Conservation (phyloP, 2,113 vertebrate species). For the Stictonetta naevosa region DNA sequence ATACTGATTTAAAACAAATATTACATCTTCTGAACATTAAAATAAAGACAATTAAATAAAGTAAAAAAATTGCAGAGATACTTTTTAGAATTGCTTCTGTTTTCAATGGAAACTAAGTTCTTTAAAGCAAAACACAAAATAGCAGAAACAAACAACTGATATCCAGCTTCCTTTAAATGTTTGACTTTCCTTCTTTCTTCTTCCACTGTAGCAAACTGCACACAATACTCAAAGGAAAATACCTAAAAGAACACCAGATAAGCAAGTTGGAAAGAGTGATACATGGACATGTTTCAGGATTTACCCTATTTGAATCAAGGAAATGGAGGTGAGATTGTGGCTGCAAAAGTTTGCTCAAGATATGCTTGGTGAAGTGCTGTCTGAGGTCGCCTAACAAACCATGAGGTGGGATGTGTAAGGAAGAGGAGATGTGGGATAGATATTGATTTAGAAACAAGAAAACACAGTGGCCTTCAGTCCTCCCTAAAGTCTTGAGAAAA, state of each 20-base stretch:
- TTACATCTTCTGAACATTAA: not conserved
- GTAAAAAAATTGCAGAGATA: not conserved
- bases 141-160: not conserved
- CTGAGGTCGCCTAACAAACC: not conserved
- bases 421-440: not conserved
- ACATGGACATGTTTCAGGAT: not conserved
- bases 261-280: not conserved
- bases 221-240: not conserved
- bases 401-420: not conserved
- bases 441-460: not conserved
- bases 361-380: not conserved
- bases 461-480: not conserved
- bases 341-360: not conserved
- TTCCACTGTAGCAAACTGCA: fast-evolving
- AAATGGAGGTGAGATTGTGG: not conserved
- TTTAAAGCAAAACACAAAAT: not conserved
- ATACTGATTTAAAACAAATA: not conserved
- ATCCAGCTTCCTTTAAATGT: not conserved
- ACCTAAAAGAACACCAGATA: not conserved
- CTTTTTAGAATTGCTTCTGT: not conserved
- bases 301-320: not conserved
- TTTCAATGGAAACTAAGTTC: not conserved
- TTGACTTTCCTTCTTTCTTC: not conserved
- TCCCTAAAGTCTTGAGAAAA: not conserved
- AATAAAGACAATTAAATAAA: not conserved